Evolutionary conservation across 2,888 invertebrate species (phyloP), one percentile per base, ranked within the genome.

Genomic region (Ischnus inquisitorius): DNA sequence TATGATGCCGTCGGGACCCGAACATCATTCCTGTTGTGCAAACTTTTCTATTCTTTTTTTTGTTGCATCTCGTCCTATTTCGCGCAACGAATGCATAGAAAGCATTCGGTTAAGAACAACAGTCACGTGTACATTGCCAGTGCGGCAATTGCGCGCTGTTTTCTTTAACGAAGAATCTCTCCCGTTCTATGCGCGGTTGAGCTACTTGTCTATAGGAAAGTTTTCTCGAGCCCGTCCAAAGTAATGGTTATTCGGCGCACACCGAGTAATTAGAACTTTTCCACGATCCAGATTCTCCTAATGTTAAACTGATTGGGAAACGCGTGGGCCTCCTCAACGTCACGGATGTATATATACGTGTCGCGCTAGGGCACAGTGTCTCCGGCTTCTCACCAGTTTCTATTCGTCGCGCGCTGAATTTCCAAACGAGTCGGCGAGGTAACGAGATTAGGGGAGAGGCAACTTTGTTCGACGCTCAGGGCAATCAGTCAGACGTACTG

Each of bases 241-340:
- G 88, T 89, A 90, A 91, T 90, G 88, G 86, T 90, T 91, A 92
- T 92, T 92, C 92, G 84, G 85, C 60, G 89, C 90, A 87, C 90
- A 90, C 78, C 80, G 78, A 87, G 89, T 90, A 92, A 93, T 93
- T 93, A 92, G 88, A 92, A 92, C 89, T 91, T 93, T 91, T 90
- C 86, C 88, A 79, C 86, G 90, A 68, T 46, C 28, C 43, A 51
- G 51, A 77, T 54, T 74, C 80, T 78, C 80, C 88, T 92, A 91
- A 92, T 91, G 90, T 89, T 91, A 91, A 93, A 92, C 89, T 90
- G 90, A 93, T 93, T 92, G 90, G 88, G 88, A 87, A 90, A 88
- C 85, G 84, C 83, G 87, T 83, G 85, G 77, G 79, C 76, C 65
- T 67, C 25, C 57, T 4, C 46, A 25, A 51, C 51, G 6, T 51